Conservation (phyloP, 37 sponge, comb jelly and placozoan species). For the Diacarnus erythraeanus region DNA sequence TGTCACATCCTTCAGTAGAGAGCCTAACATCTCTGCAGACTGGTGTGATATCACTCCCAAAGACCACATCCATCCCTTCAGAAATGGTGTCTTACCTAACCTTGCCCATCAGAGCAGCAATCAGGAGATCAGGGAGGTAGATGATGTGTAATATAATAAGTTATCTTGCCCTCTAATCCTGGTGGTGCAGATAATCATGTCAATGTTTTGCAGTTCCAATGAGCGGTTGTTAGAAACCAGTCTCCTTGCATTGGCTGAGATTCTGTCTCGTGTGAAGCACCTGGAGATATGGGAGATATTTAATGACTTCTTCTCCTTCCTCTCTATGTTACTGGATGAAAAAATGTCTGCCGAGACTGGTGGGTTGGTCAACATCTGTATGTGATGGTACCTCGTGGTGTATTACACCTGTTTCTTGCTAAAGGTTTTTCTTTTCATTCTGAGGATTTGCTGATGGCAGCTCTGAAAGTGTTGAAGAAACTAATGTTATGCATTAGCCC, state of each 20-base stretch:
- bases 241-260: neutral
- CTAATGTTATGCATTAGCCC: neutral
- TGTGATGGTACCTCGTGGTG: neutral
- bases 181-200: too few species aligned
- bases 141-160: too few species aligned
- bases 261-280: conserved; percentile 14
- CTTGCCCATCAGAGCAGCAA: conserved; percentile 51
- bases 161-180: too few species aligned
- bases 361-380: neutral
- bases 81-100: conserved; percentile 53
- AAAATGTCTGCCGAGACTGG: conserved; percentile 38
- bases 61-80: conserved; percentile 8
- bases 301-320: conserved; percentile 39
- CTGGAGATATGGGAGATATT: conserved; percentile 28
- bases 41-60: conserved; percentile 2
- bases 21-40: conserved; percentile 6
- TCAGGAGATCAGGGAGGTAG: conserved; percentile 42
- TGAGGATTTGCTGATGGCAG: conserved; percentile 3
- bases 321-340: conserved; percentile 50
- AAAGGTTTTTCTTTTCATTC: conserved; percentile 5
- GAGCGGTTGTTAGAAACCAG: conserved; percentile 15
- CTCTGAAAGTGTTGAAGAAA: neutral
- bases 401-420: too few species aligned
- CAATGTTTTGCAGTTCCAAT: conserved; percentile 32
- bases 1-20: conserved; percentile 37